A percentile compares a stretch with the other conserved stretches of the same genome.
Conservation (phyloP, 1,140 invertebrate species). For the Holcopasites calliopsidis region DNA sequence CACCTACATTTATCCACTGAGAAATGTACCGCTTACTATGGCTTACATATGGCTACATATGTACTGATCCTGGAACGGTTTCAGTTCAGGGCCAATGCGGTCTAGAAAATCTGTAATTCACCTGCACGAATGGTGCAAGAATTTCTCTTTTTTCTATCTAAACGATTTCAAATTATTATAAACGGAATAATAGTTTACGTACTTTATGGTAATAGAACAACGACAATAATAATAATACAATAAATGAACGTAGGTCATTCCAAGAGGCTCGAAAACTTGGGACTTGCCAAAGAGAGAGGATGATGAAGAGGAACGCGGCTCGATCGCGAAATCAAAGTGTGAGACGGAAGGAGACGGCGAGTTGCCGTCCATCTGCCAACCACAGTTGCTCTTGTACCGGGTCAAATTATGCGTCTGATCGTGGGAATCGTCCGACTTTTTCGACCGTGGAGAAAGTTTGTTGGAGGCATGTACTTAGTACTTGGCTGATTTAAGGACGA, state of each 20-base stretch:
- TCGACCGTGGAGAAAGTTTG: not conserved
- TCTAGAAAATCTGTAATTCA: not conserved
- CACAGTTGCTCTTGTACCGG: not conserved
- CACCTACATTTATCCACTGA: not conserved
- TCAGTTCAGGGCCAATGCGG: not conserved
- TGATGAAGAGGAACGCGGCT: constrained; percentile 46
- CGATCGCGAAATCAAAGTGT: constrained; percentile 58
- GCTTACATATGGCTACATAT: not conserved
- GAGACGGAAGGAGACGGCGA: constrained; percentile 42
- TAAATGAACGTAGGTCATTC: not conserved
- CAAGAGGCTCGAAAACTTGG: not conserved
- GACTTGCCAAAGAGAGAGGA: not conserved
- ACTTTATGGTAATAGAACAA: too few relatives aligned
- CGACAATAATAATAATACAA: too few relatives aligned
- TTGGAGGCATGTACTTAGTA: not conserved
- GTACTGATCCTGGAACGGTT: not conserved
- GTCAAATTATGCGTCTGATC: not conserved
- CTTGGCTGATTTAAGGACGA: too few relatives aligned
- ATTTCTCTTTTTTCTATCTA: too few relatives aligned
- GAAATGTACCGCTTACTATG: not conserved
- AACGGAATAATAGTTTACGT: too few relatives aligned
- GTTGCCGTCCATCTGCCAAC: constrained; percentile 39
- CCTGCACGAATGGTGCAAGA: not conserved
- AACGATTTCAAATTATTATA: too few relatives aligned
- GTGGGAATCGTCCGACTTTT: constrained; percentile 17